Percentiles rank a stretch among this genome's conserved stretches.
These are phyloP conservation scores for Metopolophium dirhodum DNA, from an alignment of 1,140 invertebrate genomes.

Conservation along the genomic window DNA sequence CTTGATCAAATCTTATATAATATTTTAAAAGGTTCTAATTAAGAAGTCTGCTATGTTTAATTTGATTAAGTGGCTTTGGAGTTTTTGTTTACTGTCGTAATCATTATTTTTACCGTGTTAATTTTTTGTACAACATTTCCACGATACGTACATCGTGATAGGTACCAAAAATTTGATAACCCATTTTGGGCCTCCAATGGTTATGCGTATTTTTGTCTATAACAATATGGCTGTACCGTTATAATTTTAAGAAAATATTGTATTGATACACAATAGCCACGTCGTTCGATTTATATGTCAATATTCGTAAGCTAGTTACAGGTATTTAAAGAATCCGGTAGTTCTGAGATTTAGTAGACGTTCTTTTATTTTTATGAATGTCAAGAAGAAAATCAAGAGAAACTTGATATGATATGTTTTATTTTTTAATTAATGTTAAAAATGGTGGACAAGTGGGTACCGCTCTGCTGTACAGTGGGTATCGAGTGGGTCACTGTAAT, in stretches of 20 bases:
- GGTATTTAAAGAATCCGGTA: neutral
- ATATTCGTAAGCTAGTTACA: neutral
- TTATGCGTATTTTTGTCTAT: neutral
- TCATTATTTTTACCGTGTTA: neutral
- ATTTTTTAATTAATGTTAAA: neutral
- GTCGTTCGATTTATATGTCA: neutral
- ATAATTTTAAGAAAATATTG: neutral
- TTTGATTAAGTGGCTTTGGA: neutral
- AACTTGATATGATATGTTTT: too few relatives aligned
- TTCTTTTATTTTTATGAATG: neutral
- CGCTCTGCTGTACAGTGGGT: too few relatives aligned
- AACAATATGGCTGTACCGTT: neutral
- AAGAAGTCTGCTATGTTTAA: neutral
- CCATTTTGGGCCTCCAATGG: constrained; percentile 1
- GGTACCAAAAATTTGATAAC: neutral
- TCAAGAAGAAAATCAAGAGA: too few relatives aligned
- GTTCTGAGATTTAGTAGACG: neutral
- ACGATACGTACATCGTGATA: neutral
- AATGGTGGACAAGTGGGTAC: too few relatives aligned
- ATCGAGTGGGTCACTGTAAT: too few relatives aligned
- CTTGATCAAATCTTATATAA: neutral
- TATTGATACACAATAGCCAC: constrained; percentile 5
- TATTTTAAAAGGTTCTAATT: neutral
- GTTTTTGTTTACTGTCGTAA: neutral
- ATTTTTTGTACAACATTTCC: neutral